Evolutionary conservation across 23 tunicate genomes (phyloP).

Genomic region (Ciona savignyi): DNA sequence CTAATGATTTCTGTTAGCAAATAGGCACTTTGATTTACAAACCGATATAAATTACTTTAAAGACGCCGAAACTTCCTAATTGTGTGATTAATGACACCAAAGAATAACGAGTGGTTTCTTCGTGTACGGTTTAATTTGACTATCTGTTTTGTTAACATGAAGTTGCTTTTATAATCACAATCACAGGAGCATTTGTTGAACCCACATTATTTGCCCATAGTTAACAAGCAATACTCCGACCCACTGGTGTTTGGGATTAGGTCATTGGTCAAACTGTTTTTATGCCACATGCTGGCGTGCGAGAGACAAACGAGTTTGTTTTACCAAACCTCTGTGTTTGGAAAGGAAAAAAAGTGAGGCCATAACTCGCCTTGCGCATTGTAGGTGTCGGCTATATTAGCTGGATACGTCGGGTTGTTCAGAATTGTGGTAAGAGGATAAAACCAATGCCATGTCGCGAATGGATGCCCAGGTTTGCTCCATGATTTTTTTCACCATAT

Average conservation of each 20-base stretch:
- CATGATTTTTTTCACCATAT: no score
- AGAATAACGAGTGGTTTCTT: no score
- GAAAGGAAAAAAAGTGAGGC: neutral
- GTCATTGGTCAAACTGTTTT: no score
- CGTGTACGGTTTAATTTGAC: neutral
- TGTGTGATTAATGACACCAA: neutral
- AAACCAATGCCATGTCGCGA: no score
- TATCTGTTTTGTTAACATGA: neutral
- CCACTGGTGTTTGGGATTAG: no score
- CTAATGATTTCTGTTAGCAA: neutral
- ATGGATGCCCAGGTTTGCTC: no score
- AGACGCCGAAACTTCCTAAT: neutral
- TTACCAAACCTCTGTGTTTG: neutral
- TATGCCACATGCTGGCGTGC: neutral
- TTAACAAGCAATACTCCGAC: no score
- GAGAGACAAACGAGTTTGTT: neutral
- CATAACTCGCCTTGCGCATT: neutral
- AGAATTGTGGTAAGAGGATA: no score
- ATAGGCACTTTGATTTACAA: neutral
- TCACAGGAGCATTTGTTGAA: neutral
- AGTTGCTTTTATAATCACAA: neutral
- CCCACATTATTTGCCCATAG: no score
- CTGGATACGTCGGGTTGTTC: neutral
- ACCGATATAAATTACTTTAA: neutral
- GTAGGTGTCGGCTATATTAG: neutral